These are phyloP conservation scores for Atta cephalotes DNA, from an alignment of 1,140 invertebrate species.

Conservation along the genomic window DNA sequence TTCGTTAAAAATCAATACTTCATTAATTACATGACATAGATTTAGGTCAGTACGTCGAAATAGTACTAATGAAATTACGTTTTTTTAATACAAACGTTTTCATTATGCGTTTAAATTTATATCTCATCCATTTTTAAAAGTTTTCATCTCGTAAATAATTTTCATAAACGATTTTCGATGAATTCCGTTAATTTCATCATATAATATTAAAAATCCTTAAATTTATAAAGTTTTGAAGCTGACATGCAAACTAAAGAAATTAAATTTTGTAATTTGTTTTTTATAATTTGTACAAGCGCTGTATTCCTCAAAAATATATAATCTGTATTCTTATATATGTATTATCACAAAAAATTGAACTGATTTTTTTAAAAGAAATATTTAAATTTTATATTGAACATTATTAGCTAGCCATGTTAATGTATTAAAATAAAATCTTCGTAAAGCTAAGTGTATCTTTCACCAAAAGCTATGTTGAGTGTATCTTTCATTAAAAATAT, in stretches of 20 bases:
- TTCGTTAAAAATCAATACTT: not conserved
- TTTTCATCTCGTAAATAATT: not conserved
- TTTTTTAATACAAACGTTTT: not conserved
- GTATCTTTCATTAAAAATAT: not conserved
- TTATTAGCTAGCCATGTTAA: not conserved
- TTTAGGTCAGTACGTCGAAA: not conserved
- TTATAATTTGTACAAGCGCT: not conserved
- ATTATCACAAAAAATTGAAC: not conserved
- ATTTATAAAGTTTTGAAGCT: not conserved
- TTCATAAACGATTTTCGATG: not conserved
- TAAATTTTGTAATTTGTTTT: not conserved
- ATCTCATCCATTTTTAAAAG: not conserved
- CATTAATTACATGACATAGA: not conserved
- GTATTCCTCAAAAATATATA: not conserved
- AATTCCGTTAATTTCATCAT: not conserved
- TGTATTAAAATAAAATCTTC: not conserved
- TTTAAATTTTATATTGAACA: conserved; percentile 1
- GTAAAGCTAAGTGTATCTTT: not conserved
- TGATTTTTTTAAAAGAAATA: not conserved
- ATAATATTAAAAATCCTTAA: not conserved
- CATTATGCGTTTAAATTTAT: not conserved
- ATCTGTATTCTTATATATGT: not conserved
- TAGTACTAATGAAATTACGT: not conserved
- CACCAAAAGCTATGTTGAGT: too few species aligned
- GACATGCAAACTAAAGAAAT: not conserved